phyloP scores from a whole-genome alignment of 2,888 invertebrate species.

The Apodemia mormo region DNA sequence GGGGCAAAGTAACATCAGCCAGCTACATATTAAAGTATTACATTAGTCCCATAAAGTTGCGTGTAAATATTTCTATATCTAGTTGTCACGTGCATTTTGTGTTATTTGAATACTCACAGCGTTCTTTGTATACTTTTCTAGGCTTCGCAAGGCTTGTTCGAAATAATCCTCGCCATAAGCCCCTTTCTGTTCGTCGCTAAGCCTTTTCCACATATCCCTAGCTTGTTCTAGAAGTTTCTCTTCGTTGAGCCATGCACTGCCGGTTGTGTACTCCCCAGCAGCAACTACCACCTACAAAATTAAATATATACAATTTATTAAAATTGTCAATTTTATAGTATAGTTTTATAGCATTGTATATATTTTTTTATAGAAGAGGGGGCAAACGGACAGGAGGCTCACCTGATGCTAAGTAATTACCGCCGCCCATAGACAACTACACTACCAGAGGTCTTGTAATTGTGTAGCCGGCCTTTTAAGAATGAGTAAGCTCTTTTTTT shows the following conservation, averaged over 20 bases:
- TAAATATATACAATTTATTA: slow-evolving; percentile 9
- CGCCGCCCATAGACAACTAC: too few relatives aligned
- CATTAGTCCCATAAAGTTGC: neutral
- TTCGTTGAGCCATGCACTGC: slow-evolving; percentile 89
- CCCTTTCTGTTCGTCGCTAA: slow-evolving; percentile 87
- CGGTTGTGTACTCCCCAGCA: slow-evolving; percentile 92
- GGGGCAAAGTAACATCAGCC: too few relatives aligned
- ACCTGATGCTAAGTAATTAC: too few relatives aligned
- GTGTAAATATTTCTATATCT: neutral
- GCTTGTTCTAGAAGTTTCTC: slow-evolving; percentile 86
- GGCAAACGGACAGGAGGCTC: too few relatives aligned
- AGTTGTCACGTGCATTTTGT: neutral
- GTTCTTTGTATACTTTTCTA: slow-evolving; percentile 89
- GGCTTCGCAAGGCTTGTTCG: slow-evolving; percentile 88
- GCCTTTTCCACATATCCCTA: slow-evolving; percentile 91
- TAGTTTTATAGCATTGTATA: too few relatives aligned
- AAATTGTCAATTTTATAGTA: neutral
- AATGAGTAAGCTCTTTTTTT: too few relatives aligned
- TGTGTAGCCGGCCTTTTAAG: too few relatives aligned
- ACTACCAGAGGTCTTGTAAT: too few relatives aligned
- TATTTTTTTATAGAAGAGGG: too few relatives aligned
- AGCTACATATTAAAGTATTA: too few relatives aligned
- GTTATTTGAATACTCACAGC: slow-evolving; percentile 71
- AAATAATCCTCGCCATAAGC: slow-evolving; percentile 93
- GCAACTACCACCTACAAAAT: slow-evolving; percentile 85